Base-by-base conservation (phyloP, 2,113 vertebrate genomes). In the Candoia aspera region DNA sequence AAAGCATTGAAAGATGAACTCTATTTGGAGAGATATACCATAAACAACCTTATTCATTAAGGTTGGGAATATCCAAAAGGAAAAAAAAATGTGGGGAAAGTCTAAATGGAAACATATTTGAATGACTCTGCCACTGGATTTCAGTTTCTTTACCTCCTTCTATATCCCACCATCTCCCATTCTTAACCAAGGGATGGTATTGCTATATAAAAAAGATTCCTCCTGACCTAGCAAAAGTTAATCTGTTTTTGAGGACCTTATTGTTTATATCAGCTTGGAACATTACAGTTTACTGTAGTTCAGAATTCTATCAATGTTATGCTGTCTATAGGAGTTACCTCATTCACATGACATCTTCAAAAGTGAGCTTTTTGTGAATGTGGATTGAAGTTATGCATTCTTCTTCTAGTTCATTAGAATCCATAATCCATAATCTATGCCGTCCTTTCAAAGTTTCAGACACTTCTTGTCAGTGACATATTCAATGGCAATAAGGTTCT, bases 41-140 rank as follows among this genome's bases (percentile, higher is more conserved):
- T 93, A 96, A 96, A 96, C 95, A 96, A 96, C 89, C 90, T 86
- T 88, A 42, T 94, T 97, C 95, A 96, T 95, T 96, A 96, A 96
- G 88, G 86, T 84, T 0, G 11, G 94, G 95, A 92, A 94, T 96
- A 95, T 42, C 46, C 58, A 37, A 95, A 91, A 92, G 37, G 60
- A 13, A 13, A 42, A 87, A 93, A 86, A 93, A 87, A 92, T 88
- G 90, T 64, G 60, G 60, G 60, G 26, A 4, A 64, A 12, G 86
- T 79, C 88, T 87, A 90, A 62, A 86, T 92, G 90, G 86, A 91
- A 95, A 90, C 60, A 53, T 0, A 84, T 0, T 91, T 91, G 73
- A 91, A 92, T 10, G 59, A 57, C 6, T 84, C 93, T 62, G 94
- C 79, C 83, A 59, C 15, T 49, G 89, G 83, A 84, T 93, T 3